Conservation (phyloP, 1,140 invertebrate species). For the Drosophila miranda region DNA sequence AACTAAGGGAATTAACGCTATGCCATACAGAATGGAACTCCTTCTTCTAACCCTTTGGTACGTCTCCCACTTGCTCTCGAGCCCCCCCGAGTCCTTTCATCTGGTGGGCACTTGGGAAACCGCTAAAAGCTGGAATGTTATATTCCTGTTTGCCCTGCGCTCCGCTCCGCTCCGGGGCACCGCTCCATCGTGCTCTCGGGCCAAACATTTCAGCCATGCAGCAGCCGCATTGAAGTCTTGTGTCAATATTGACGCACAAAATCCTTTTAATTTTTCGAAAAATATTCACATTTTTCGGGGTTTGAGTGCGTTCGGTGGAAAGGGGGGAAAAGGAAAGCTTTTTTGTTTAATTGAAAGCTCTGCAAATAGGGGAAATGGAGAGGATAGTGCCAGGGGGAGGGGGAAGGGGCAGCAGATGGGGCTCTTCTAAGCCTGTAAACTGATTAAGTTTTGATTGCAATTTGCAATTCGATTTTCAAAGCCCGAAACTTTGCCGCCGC, state of each 20-base stretch:
- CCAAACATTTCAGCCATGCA: conserved; percentile 24
- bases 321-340: conserved; percentile 27
- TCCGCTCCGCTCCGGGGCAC: conserved; percentile 6
- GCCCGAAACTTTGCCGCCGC: conserved; percentile 55
- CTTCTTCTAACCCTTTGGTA: too few relatives aligned
- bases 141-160: conserved; percentile 46
- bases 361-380: conserved; percentile 40
- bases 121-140: conserved; percentile 25
- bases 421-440: conserved; percentile 68
- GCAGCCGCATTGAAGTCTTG: conserved; percentile 58
- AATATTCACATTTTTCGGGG: conserved; percentile 56
- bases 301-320: not conserved
- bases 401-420: not conserved
- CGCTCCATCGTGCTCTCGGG: conserved; percentile 24
- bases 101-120: not conserved
- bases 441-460: conserved; percentile 80
- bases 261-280: conserved; percentile 74
- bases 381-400: not conserved
- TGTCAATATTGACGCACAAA: conserved; percentile 76
- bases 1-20: too few relatives aligned
- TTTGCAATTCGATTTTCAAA: conserved; percentile 71
- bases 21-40: too few relatives aligned
- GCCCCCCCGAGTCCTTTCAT: too few relatives aligned
- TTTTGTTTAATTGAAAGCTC: conserved; percentile 68
- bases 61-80: too few relatives aligned